These are phyloP conservation scores for Arbacia lixula DNA, from an alignment of 53 echinoderm and acorn worm genomes.

Conservation along the genomic window DNA sequence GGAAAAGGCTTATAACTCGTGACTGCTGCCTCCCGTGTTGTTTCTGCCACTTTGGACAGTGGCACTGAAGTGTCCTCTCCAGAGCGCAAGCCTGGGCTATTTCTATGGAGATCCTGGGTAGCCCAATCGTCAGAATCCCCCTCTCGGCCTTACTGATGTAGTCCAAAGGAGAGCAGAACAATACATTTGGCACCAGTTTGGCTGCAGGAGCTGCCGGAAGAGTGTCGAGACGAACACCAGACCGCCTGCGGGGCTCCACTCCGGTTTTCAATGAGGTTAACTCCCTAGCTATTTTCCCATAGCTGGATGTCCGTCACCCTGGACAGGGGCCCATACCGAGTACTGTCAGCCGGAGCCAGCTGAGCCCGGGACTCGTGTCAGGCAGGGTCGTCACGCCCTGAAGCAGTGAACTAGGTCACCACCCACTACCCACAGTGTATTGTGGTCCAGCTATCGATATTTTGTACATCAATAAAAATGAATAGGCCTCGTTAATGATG, in stretches of 20 bases:
- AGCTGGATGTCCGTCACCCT: too few species aligned
- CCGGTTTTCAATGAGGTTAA: too few species aligned
- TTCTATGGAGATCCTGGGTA: conserved; percentile 62
- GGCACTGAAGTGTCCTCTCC: conserved; percentile 72
- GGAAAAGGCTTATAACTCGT: conserved; percentile 69
- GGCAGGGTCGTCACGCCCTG: too few species aligned
- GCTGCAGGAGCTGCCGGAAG: conserved; percentile 73
- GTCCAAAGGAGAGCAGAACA: conserved; percentile 66
- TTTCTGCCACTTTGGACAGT: conserved; percentile 13
- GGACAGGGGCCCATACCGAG: too few species aligned
- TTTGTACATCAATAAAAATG: too few species aligned
- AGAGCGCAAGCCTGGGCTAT: conserved; percentile 65
- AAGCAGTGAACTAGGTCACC: too few species aligned
- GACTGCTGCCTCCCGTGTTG: conserved; percentile 79
- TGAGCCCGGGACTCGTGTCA: too few species aligned
- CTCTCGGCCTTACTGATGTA: conserved; percentile 65
- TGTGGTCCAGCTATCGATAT: too few species aligned
- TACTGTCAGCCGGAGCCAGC: too few species aligned
- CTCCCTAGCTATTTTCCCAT: too few species aligned
- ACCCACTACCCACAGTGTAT: too few species aligned
- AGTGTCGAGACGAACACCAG: conserved; percentile 9
- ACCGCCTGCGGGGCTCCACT: conserved; percentile 72
- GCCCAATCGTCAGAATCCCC: conserved; percentile 64
- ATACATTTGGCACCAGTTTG: conserved; percentile 66
- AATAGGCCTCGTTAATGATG: too few species aligned